Evolutionary conservation across 2,797 vertebrate genomes (phyloP).

Genomic region (Clarias pachynema): DNA sequence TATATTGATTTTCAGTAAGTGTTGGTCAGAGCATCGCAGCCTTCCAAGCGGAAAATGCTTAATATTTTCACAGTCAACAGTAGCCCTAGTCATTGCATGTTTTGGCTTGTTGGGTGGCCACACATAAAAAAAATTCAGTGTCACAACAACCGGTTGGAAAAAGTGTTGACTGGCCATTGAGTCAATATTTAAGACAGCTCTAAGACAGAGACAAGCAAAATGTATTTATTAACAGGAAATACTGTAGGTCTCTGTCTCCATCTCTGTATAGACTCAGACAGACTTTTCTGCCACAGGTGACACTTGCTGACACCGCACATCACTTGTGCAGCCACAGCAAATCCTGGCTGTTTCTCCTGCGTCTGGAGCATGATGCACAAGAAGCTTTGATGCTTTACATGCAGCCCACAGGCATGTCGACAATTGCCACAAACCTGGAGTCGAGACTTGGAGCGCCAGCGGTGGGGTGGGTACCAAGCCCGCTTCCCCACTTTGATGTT

Average conservation of each 20-base stretch:
- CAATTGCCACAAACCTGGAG: conserved; percentile 57
- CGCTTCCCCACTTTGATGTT: conserved; percentile 50
- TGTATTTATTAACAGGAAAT: conserved; percentile 37
- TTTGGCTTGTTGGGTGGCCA: conserved; percentile 38
- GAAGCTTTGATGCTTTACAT: conserved; percentile 29
- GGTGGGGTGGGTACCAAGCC: conserved; percentile 45
- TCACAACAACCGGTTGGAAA: conserved; percentile 24
- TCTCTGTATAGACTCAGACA: conserved; percentile 13
- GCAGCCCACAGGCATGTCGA: conserved; percentile 61
- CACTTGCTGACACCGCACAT: conserved; percentile 31
- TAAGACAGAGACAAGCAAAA: conserved; percentile 22
- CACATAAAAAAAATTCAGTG: conserved; percentile 26
- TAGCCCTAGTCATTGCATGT: conserved; percentile 41
- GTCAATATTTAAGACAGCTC: conserved; percentile 39
- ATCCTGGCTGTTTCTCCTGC: conserved; percentile 34
- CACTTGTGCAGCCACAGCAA: conserved; percentile 45
- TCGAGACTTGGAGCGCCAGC: conserved; percentile 29
- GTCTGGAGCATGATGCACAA: conserved; percentile 45
- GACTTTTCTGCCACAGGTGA: conserved; percentile 53
- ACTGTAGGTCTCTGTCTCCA: not conserved
- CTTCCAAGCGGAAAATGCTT: conserved; percentile 41
- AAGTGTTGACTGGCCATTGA: conserved; percentile 26
- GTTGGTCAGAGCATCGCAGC: conserved; percentile 22
- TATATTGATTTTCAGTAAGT: conserved; percentile 35
- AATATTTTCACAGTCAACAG: conserved; percentile 51